Evolutionary conservation across 2,113 vertebrate species (phyloP).

Genomic region (Clinocottus analis): DNA sequence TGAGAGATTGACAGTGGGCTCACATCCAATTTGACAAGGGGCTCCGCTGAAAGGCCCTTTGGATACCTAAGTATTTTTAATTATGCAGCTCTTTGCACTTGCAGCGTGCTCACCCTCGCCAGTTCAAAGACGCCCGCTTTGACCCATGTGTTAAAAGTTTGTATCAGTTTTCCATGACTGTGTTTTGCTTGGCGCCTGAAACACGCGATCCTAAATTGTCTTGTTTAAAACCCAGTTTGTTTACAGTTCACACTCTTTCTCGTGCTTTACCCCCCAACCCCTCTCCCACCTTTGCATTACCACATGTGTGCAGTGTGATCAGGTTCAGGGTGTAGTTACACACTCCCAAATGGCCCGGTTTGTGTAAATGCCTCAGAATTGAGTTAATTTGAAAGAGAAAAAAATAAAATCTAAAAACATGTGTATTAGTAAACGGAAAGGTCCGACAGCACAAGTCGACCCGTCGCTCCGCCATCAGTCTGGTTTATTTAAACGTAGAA

Average conservation of each 20-base stretch:
- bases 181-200: slow-evolving; percentile 85
- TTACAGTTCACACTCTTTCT: slow-evolving; percentile 79
- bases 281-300: slow-evolving; percentile 33
- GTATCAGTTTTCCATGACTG: slow-evolving; percentile 81
- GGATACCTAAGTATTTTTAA: slow-evolving; percentile 83
- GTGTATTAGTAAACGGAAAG: slow-evolving; percentile 38
- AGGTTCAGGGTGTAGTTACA: slow-evolving; percentile 58
- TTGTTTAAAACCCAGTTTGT: slow-evolving; percentile 86
- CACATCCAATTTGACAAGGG: slow-evolving; percentile 81
- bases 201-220: slow-evolving; percentile 81
- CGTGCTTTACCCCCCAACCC: slow-evolving; percentile 22
- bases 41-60: slow-evolving; percentile 64
- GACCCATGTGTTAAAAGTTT: slow-evolving; percentile 86
- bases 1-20: slow-evolving; percentile 76
- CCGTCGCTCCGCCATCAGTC: slow-evolving; percentile 12
- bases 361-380: slow-evolving; percentile 41
- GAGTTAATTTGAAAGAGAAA: slow-evolving; percentile 24
- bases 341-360: slow-evolving; percentile 34
- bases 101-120: slow-evolving; percentile 61
- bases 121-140: slow-evolving; percentile 80
- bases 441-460: neutral
- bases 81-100: slow-evolving; percentile 79
- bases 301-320: slow-evolving; percentile 70
- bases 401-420: neutral
- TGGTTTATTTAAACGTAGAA: slow-evolving; percentile 73